These are phyloP conservation scores for Drosophila ohnishii DNA, from an alignment of 1,140 invertebrate genomes.

Conservation along the genomic window DNA sequence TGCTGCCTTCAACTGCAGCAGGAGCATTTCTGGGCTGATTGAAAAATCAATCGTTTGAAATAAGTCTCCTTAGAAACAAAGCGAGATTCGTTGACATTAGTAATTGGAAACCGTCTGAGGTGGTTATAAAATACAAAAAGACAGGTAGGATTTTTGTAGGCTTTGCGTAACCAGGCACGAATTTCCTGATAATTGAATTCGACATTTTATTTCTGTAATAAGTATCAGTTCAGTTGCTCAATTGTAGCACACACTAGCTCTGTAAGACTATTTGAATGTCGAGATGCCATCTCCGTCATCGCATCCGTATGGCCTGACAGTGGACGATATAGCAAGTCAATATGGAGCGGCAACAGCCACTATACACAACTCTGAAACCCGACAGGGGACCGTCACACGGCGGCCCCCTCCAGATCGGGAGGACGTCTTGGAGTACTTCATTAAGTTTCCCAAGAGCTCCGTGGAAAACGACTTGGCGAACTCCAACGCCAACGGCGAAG, in stretches of 20 bases:
- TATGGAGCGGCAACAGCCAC: slow-evolving; percentile 36
- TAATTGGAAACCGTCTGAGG: neutral
- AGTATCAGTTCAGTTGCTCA: neutral
- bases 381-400: neutral
- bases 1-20: slow-evolving; percentile 33
- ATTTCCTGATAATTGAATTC: slow-evolving; percentile 8
- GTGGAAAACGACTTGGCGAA: slow-evolving; percentile 84
- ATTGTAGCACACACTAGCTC: neutral
- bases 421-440: slow-evolving; percentile 86
- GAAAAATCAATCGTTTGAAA: slow-evolving; percentile 35
- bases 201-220: slow-evolving; percentile 3
- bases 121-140: slow-evolving; percentile 28
- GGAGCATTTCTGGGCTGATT: slow-evolving; percentile 20
- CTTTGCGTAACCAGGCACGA: slow-evolving; percentile 57
- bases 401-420: slow-evolving; percentile 18
- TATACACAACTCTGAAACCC: slow-evolving; percentile 5
- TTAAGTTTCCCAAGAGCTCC: slow-evolving; percentile 85
- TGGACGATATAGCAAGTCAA: slow-evolving; percentile 42
- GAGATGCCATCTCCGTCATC: slow-evolving; percentile 52
- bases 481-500: slow-evolving; percentile 83
- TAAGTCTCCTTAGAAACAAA: slow-evolving; percentile 5
- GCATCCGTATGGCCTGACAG: slow-evolving; percentile 50
- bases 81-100: neutral
- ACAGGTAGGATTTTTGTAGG: slow-evolving; percentile 30
- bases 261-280: slow-evolving; percentile 26